Percentiles rank a stretch among this genome's conserved stretches.
Evolutionary conservation across 2,797 vertebrate species (phyloP).

Genomic region (Semaprochilodus insignis): DNA sequence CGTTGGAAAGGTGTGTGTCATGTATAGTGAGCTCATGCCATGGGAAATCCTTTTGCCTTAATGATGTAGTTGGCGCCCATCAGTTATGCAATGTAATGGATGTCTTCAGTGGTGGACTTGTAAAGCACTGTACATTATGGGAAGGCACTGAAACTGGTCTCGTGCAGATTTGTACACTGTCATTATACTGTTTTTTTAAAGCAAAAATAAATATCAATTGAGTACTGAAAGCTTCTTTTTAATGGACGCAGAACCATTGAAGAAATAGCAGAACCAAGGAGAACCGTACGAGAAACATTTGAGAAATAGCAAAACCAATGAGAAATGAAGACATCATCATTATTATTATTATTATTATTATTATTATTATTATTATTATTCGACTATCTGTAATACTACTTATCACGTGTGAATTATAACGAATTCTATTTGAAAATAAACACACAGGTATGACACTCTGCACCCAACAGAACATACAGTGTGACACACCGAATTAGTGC

Average conservation of each 20-base stretch:
- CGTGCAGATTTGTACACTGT: slow-evolving; percentile 65
- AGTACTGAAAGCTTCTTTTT: slow-evolving; percentile 18
- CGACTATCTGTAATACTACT: neutral
- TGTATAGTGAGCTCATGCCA: slow-evolving; percentile 54
- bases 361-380: neutral
- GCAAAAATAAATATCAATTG: slow-evolving; percentile 59
- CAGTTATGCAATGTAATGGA: slow-evolving; percentile 62
- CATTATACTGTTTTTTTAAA: slow-evolving; percentile 65
- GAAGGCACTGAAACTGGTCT: slow-evolving; percentile 53
- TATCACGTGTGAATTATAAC: neutral
- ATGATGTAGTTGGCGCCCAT: slow-evolving; percentile 57
- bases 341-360: neutral
- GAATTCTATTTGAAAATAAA: neutral
- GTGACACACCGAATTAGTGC: too few relatives aligned
- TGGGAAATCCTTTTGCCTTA: slow-evolving; percentile 59
- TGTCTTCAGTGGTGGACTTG: slow-evolving; percentile 61
- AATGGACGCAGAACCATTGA: neutral
- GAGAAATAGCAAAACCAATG: too few relatives aligned
- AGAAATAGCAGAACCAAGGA: neutral
- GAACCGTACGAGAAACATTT: too few relatives aligned
- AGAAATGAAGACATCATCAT: too few relatives aligned
- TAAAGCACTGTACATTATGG: slow-evolving; percentile 47
- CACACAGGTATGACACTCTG: neutral
- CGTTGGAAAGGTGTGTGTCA: slow-evolving; percentile 42
- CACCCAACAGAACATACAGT: neutral